phyloP scores from a whole-genome alignment of 1,140 invertebrate genomes.

The Cydia splendana region DNA sequence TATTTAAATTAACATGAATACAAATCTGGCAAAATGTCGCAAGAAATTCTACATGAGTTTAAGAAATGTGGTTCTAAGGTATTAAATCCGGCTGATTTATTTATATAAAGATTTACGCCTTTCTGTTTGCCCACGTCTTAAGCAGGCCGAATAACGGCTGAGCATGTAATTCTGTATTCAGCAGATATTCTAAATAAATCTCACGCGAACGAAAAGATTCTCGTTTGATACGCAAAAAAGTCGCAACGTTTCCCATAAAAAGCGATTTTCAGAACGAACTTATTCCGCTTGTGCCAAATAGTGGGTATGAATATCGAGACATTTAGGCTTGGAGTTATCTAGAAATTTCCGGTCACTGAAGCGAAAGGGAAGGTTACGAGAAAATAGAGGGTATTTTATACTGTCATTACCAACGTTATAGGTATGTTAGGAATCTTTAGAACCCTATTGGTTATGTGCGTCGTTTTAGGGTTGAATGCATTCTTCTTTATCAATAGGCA shows the following conservation, averaged over 20 bases:
- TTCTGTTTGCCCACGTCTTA: constrained; percentile 19
- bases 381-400: constrained; percentile 51
- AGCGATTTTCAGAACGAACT: constrained; percentile 8
- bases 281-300: constrained; percentile 41
- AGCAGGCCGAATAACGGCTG: constrained; percentile 18
- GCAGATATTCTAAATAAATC: constrained; percentile 29
- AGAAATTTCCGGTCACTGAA: constrained; percentile 65
- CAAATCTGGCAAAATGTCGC: not conserved
- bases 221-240: constrained; percentile 26
- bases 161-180: constrained; percentile 28
- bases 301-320: constrained; percentile 46
- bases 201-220: constrained; percentile 26
- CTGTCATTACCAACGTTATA: constrained; percentile 39
- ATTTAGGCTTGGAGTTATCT: constrained; percentile 62
- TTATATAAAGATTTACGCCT: constrained; percentile 8
- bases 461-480: constrained; percentile 25
- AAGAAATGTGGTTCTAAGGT: not conserved
- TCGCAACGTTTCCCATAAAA: constrained; percentile 23
- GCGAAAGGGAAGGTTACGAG: constrained; percentile 45
- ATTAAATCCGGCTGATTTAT: constrained; percentile 13
- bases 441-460: constrained; percentile 13
- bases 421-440: constrained; percentile 25
- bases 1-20: constrained; percentile 27
- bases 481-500: constrained; percentile 31
- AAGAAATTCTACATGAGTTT: not conserved